phyloP scores from a whole-genome alignment of 2,888 invertebrate genomes.

The Noctua pronuba region DNA sequence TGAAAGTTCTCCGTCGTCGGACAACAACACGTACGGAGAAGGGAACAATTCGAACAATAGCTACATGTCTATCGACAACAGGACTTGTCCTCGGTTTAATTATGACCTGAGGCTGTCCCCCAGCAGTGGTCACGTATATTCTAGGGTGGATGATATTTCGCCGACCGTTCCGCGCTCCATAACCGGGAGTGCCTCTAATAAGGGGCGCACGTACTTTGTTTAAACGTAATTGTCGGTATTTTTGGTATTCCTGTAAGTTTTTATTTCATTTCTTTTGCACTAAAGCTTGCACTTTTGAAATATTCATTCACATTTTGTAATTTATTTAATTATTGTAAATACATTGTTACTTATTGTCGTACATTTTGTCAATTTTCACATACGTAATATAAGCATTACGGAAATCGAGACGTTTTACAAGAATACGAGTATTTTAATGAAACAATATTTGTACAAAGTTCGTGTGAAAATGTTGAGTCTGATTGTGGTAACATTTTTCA shows the following conservation, averaged over 20 bases:
- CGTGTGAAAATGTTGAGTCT: conserved; percentile 86
- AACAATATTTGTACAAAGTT: conserved; percentile 86
- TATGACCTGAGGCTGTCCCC: conserved; percentile 89
- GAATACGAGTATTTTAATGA: conserved; percentile 76
- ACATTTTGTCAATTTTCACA: conserved; percentile 86
- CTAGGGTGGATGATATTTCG: conserved; percentile 89
- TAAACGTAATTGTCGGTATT: conserved; percentile 73
- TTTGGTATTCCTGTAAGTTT: conserved; percentile 63
- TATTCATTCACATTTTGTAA: conserved; percentile 67
- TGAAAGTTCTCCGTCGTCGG: conserved; percentile 90
- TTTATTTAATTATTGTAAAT: conserved; percentile 76
- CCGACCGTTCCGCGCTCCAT: conserved; percentile 85
- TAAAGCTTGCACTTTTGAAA: conserved; percentile 71
- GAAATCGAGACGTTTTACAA: conserved; percentile 68
- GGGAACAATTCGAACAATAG: conserved; percentile 92
- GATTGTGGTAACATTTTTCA: conserved; percentile 82
- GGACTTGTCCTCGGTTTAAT: conserved; percentile 89
- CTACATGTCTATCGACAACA: conserved; percentile 92
- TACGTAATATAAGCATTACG: conserved; percentile 83
- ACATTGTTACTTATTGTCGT: conserved; percentile 71
- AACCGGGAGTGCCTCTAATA: conserved; percentile 80
- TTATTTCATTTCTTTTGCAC: conserved; percentile 68
- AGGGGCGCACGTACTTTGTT: conserved; percentile 88
- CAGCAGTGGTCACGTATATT: conserved; percentile 89
- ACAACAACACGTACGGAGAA: conserved; percentile 91